These are phyloP conservation scores for Sylvilagus floridanus DNA, from an alignment of 2,797 vertebrate genomes.

Conservation along the genomic window DNA sequence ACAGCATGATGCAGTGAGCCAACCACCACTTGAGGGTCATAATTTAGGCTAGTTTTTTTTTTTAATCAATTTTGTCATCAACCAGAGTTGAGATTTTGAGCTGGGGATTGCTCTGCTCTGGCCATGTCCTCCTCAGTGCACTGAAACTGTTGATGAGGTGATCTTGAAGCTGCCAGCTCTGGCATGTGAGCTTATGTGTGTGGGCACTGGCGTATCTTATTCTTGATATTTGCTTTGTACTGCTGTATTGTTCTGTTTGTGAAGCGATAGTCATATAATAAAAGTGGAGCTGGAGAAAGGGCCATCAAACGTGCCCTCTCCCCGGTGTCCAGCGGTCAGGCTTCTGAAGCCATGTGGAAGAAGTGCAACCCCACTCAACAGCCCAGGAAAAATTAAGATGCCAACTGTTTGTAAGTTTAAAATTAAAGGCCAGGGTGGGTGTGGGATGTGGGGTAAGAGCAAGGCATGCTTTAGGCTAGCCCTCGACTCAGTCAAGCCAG, in stretches of 20 bases:
- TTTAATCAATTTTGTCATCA: background rate
- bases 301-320: background rate
- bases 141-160: background rate
- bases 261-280: background rate
- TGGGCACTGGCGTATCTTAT: background rate
- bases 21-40: background rate
- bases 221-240: background rate
- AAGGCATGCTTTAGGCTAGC: conserved; percentile 30
- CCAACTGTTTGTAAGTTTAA: conserved; percentile 7
- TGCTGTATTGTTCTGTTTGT: background rate
- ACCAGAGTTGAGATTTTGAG: conserved; percentile 23
- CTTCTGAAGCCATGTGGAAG: background rate
- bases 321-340: background rate
- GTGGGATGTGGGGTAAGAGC: background rate
- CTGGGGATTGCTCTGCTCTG: background rate
- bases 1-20: background rate
- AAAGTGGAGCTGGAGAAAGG: background rate
- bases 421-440: background rate
- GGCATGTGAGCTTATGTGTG: background rate
- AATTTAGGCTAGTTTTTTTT: background rate
- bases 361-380: background rate
- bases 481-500: background rate
- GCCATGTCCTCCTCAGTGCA: background rate
- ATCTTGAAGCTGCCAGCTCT: background rate
- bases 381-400: conserved; percentile 16